A percentile compares a stretch with the other conserved stretches of the same genome.
phyloP scores from a whole-genome alignment of 2,888 invertebrate species.

The Conus canariensis region DNA sequence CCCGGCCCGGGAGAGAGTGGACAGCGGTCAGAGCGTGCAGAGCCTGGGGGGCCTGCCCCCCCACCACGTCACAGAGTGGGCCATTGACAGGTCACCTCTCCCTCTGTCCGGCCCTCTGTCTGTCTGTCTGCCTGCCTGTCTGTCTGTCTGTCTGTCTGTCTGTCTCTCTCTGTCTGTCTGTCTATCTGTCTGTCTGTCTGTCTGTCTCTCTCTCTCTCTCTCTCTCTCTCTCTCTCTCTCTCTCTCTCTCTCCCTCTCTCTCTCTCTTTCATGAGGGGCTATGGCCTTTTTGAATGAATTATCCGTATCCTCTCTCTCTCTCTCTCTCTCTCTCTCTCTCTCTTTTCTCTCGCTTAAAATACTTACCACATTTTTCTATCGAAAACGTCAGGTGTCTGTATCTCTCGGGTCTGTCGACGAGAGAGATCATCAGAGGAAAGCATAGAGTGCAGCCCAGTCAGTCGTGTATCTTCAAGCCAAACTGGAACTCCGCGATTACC shows the following conservation, averaged over 20 bases:
- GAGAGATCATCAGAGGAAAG: too few relatives aligned
- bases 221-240: not conserved
- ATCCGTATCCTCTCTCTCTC: too few relatives aligned
- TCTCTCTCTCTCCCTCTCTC: not conserved
- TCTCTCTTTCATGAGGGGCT: not conserved
- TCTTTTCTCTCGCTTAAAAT: too few relatives aligned
- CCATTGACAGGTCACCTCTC: conserved; percentile 72
- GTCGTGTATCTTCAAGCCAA: too few relatives aligned
- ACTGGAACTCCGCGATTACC: too few relatives aligned
- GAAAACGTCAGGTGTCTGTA: too few relatives aligned
- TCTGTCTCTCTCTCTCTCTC: not conserved
- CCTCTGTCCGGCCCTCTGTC: not conserved
- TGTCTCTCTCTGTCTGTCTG: not conserved
- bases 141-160: not conserved
- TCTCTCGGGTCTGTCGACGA: too few relatives aligned
- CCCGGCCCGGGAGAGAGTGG: conserved; percentile 57
- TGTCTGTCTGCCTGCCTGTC: not conserved
- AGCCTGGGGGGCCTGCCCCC: conserved; percentile 77
- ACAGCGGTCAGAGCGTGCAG: conserved; percentile 70
- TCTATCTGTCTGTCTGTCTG: not conserved
- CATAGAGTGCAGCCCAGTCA: too few relatives aligned
- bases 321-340: too few relatives aligned
- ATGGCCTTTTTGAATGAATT: too few relatives aligned
- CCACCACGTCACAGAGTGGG: conserved; percentile 78
- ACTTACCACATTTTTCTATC: too few relatives aligned